These are phyloP conservation scores for Drosophila tristis DNA, from an alignment of 1,140 invertebrate genomes.

Conservation along the genomic window DNA sequence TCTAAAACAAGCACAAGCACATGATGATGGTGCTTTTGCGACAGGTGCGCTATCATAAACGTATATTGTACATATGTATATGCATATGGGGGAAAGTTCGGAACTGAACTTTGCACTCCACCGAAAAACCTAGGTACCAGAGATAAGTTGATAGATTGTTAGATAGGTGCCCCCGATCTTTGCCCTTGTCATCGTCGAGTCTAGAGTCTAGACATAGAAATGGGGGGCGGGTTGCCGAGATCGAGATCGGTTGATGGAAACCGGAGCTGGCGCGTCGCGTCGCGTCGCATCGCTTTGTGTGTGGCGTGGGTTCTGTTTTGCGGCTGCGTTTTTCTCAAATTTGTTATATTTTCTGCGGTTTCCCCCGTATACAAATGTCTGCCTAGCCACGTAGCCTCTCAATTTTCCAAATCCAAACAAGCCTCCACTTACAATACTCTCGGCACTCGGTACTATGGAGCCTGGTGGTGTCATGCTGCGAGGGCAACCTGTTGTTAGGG, in stretches of 20 bases:
- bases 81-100: conserved; percentile 44
- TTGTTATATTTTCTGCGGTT: conserved; percentile 37
- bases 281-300: conserved; percentile 13
- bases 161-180: conserved; percentile 30
- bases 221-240: background rate
- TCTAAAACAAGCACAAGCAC: background rate
- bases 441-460: too few relatives aligned
- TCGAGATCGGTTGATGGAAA: conserved; percentile 18
- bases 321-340: conserved; percentile 21
- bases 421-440: conserved; percentile 3
- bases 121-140: background rate
- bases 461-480: background rate
- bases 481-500: conserved; percentile 15
- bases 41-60: conserved; percentile 24
- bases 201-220: conserved; percentile 20
- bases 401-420: conserved; percentile 39
- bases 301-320: conserved; percentile 27
- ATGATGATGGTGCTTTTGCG: conserved; percentile 22
- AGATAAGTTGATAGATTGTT: conserved; percentile 6
- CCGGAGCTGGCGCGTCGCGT: conserved; percentile 33
- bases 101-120: conserved; percentile 31
- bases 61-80: background rate
- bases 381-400: conserved; percentile 39
- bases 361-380: conserved; percentile 26
- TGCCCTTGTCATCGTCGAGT: conserved; percentile 15